Evolutionary conservation across 2,113 vertebrate species (phyloP).

Genomic region (Parotia lawesii): DNA sequence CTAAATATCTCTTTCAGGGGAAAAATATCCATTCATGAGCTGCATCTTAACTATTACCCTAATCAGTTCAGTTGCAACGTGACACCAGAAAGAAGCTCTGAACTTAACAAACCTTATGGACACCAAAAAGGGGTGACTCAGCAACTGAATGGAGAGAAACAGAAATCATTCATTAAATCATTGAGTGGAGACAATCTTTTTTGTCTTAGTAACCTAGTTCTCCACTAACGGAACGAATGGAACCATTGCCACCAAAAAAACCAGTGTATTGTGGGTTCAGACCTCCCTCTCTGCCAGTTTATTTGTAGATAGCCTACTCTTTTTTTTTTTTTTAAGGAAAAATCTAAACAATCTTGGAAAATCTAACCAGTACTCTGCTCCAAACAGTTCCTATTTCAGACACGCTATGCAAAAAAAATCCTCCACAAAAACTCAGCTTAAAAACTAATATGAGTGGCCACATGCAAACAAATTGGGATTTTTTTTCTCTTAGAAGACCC

Average conservation of each 20-base stretch:
- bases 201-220: not conserved
- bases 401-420: fast-evolving
- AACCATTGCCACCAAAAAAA: not conserved
- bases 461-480: not conserved
- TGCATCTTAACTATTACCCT: not conserved
- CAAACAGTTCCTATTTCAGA: not conserved
- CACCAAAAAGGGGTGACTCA: not conserved
- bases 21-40: not conserved
- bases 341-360: not conserved
- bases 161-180: not conserved
- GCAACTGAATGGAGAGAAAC: not conserved
- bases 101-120: not conserved
- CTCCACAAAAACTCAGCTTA: not conserved
- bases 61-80: not conserved
- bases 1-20: not conserved
- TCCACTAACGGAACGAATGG: not conserved
- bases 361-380: not conserved
- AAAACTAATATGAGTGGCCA: not conserved
- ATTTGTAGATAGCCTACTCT: not conserved
- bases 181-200: not conserved
- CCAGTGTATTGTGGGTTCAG: not conserved
- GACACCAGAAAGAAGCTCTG: not conserved
- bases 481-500: not conserved
- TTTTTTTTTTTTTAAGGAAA: not conserved
- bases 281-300: not conserved